phyloP scores from a whole-genome alignment of 2,888 invertebrate genomes.

The Spicauda simplicius region DNA sequence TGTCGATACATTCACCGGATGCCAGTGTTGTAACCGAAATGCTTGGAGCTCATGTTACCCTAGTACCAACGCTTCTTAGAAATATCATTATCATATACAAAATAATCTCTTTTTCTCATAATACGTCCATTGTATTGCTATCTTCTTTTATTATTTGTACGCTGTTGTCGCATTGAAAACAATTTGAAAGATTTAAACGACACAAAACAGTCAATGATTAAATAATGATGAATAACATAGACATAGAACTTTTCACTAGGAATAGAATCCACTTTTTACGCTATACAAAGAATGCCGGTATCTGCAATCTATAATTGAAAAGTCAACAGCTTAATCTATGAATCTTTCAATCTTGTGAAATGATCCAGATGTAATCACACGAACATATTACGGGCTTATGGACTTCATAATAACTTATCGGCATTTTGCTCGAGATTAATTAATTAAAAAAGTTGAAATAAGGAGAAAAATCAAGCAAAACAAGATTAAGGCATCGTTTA shows the following conservation, averaged over 20 bases:
- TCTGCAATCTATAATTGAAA: conserved; percentile 30
- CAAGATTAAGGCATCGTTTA: conserved; percentile 1
- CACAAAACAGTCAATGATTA: neutral
- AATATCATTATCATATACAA: conserved; percentile 4
- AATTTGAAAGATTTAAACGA: neutral
- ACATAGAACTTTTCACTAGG: neutral
- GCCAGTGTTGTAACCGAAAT: conserved; percentile 37
- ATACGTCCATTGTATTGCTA: neutral
- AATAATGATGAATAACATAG: neutral
- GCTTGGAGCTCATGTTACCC: conserved; percentile 29
- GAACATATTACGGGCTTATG: conserved; percentile 3
- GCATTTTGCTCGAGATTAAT: conserved; percentile 28
- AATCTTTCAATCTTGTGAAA: conserved; percentile 30
- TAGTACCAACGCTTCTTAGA: conserved; percentile 20
- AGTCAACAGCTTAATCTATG: conserved; percentile 35
- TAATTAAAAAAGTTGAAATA: conserved; percentile 26
- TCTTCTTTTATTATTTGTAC: neutral
- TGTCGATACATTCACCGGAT: conserved; percentile 47
- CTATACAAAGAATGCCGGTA: neutral
- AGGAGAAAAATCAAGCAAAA: conserved; percentile 20
- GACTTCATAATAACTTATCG: conserved; percentile 26
- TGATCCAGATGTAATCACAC: conserved; percentile 30
- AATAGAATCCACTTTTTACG: neutral
- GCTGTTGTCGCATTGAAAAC: neutral
- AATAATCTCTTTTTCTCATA: neutral